These are phyloP conservation scores for Marasmarcha lunaedactyla DNA, from an alignment of 2,888 invertebrate species.

Conservation along the genomic window DNA sequence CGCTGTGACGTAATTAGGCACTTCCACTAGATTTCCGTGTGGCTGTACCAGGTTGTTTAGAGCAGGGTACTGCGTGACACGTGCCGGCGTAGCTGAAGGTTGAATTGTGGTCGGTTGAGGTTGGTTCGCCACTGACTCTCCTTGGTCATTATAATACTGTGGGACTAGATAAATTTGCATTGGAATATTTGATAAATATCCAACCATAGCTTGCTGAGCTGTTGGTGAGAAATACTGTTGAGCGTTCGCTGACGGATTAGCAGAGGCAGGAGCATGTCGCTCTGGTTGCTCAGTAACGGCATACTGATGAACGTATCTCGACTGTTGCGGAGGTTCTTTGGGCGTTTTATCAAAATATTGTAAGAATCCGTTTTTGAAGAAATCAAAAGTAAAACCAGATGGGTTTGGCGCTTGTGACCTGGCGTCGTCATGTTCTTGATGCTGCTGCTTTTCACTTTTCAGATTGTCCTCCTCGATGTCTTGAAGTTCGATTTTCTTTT, in stretches of 20 bases:
- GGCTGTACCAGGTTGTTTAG: conserved; percentile 34
- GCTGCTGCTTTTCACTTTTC: conserved; percentile 64
- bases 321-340: conserved; percentile 27
- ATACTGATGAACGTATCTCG: conserved; percentile 51
- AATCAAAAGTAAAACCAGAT: conserved; percentile 32
- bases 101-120: conserved; percentile 21
- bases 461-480: conserved; percentile 81
- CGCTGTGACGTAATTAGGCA: conserved; percentile 36
- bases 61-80: conserved; percentile 26
- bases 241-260: no score
- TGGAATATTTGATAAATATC: conserved; percentile 55
- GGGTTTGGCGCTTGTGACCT: conserved; percentile 22
- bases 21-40: conserved; percentile 40
- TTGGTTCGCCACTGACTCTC: conserved; percentile 23
- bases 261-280: conserved; percentile 20
- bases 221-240: conserved; percentile 27
- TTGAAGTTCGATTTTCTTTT: conserved; percentile 77
- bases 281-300: conserved; percentile 54
- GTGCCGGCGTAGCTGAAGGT: conserved; percentile 21
- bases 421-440: conserved; percentile 30
- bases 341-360: conserved; percentile 34
- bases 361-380: conserved; percentile 39
- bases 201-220: conserved; percentile 45
- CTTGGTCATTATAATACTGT: conserved; percentile 42
- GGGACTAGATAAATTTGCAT: conserved; percentile 62